Conservation (phyloP, 2,113 vertebrate species). For the Rutilus rutilus region DNA sequence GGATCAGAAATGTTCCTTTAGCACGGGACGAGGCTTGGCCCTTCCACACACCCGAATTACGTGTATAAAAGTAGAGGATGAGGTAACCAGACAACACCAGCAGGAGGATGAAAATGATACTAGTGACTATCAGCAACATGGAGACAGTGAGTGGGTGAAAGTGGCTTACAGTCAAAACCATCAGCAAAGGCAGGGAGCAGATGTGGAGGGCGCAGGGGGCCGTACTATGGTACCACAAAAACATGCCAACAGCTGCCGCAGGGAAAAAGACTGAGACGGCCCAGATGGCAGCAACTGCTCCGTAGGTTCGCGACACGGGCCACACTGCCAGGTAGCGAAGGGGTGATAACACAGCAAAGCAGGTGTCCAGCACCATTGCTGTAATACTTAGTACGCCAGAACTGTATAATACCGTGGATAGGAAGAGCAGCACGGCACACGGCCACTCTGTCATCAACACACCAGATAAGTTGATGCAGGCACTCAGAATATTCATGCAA, state of each 20-base stretch:
- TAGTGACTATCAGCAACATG: conserved; percentile 68
- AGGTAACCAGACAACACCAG: conserved; percentile 76
- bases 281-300: conserved; percentile 68
- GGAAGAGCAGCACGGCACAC: conserved; percentile 73
- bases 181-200: conserved; percentile 72
- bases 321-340: conserved; percentile 73
- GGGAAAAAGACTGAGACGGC: conserved; percentile 67
- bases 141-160: conserved; percentile 69
- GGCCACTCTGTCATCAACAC: conserved; percentile 66
- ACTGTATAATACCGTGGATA: conserved; percentile 71
- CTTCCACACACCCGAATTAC: conserved; percentile 73
- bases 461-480: conserved; percentile 66
- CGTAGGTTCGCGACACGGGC: conserved; percentile 69
- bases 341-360: conserved; percentile 75
- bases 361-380: conserved; percentile 78
- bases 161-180: conserved; percentile 73
- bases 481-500: conserved; percentile 69
- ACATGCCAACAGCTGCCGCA: conserved; percentile 69
- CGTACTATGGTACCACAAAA: conserved; percentile 66
- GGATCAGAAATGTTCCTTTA: conserved; percentile 79
- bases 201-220: conserved; percentile 65
- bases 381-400: conserved; percentile 76
- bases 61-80: conserved; percentile 76
- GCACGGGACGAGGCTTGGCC: conserved; percentile 72
- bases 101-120: conserved; percentile 73